Base-by-base conservation (phyloP, 2,888 invertebrate species). In the Caenorhabditis sp. region DNA sequence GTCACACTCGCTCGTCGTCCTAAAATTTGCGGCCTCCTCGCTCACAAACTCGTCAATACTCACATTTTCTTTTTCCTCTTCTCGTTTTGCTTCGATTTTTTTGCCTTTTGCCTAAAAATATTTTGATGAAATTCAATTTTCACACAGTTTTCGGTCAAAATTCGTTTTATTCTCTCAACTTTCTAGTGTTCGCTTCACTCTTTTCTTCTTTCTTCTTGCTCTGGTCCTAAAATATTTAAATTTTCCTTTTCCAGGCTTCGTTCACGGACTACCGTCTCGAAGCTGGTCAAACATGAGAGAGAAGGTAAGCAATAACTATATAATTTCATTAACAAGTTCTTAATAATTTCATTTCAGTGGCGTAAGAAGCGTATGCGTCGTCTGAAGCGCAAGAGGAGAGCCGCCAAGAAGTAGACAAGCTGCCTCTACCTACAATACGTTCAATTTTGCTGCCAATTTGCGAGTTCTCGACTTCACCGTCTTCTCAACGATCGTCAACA, bases 341-440 rank as follows among this genome's bases (percentile, higher is more conserved):
- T n/a, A n/a, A n/a, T n/a, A n/a, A n/a, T n/a, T n/a, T n/a, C n/a
- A n/a, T 84, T 85, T 80, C 79, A 90, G 90, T 90, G 90, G 90
- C 85, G 87, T 69, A 90, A 90, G 88, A 90, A 90, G 89, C 88
- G 90, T 78, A 90, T 90, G 90, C 89, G 90, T 76, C 88, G 91
- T 85, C 86, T 91, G 88, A 91, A 91, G 90, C 88, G 91, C 71
- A 91, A 91, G 88, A 88, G 91, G 79, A 89, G 91, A 88, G 89
- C 90, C 85, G 83, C 85, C 74, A 89, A 89, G 89, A 89, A 89
- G 87, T 89, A 88, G 67, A 81, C 80, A 58, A 71, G 35, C 72
- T 70, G 24, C 61, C 60, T 62, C 60, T 32, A 20, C 22, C 51
- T 47, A 35, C 65, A 74, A 53, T 24, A 28, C 70, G 70, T 70